Evolutionary conservation across 2,113 vertebrate species (phyloP), one percentile per base, ranked within the genome.

Genomic region (Sinocyclocheilus anshuiensis): DNA sequence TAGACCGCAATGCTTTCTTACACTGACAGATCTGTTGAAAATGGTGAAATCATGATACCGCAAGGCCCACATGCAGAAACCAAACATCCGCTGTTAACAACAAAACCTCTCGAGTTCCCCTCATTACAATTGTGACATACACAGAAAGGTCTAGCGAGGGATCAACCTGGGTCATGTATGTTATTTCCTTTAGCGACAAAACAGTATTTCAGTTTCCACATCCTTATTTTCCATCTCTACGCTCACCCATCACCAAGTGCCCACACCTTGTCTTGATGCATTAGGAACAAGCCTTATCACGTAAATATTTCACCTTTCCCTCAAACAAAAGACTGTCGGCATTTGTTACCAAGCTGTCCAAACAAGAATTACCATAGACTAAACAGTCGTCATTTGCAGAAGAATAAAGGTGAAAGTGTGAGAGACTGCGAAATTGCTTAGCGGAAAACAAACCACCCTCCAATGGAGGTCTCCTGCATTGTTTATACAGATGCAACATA

Each of bases 291-390:
- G 48, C 65, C 39, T 67, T 26, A 67, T 69, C 61, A 29, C 1
- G 39, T 67, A 24, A 45, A 55, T 72, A 55, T 72, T 83, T 72
- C 74, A 77, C 78, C 83, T 65, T 36, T 74, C 24, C 78, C 72
- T 77, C 26, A 33, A 33, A 71, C 67, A 45, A 85, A 78, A 79
- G 77, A n/a, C 22, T 50, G 48, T 75, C 8, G 0, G 57, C 18
- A 77, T 85, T 84, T 61, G 16, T 91, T 89, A 87, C 85, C 53
- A 20, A 24, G 57, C 86, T 93, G 93, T 94, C 92, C 93, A 92
- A 94, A 94, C 90, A 93, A 87, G 77, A 20, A 82, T 20, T 12
- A 55, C 77, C 22, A 29, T 89, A 94, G 93, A 94, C 93, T 93
- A 93, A 94, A 94, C 93, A 93, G 53, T 59, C 36, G 26, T 36